Conservation (phyloP, 2,797 vertebrate genomes). For the Sebastes hubbsi region DNA sequence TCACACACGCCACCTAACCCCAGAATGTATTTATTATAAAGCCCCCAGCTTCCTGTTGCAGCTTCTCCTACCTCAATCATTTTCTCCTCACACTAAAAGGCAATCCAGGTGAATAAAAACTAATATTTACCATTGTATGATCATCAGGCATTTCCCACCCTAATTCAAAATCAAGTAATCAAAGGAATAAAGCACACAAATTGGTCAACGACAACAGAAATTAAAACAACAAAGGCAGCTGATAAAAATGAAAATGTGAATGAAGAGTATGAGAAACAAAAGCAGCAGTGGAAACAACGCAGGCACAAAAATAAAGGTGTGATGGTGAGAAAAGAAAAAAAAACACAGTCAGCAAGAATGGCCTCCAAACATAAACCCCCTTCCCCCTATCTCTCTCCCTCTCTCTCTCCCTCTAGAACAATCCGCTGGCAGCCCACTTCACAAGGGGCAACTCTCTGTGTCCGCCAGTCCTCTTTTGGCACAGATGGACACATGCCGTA, state of each 20-base stretch:
- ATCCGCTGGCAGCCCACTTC: conserved; percentile 49
- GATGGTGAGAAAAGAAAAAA: conserved; percentile 47
- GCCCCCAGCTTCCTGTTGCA: conserved; percentile 15
- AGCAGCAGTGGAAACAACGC: conserved; percentile 59
- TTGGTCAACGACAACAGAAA: conserved; percentile 12
- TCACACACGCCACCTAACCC: conserved; percentile 9
- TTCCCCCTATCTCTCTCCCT: not conserved
- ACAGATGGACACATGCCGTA: conserved; percentile 22
- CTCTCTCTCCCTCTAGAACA: conserved; percentile 61
- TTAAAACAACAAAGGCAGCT: conserved; percentile 46
- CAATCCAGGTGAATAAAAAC: conserved; percentile 72
- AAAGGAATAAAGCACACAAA: conserved; percentile 50
- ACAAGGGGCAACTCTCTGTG: conserved; percentile 44
- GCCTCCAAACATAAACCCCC: conserved; percentile 57
- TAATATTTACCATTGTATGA: conserved; percentile 18
- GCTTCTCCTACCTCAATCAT: not conserved
- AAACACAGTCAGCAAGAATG: conserved; percentile 63
- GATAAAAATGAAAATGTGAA: conserved; percentile 22
- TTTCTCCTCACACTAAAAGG: conserved; percentile 64
- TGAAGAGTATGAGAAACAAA: conserved; percentile 31
- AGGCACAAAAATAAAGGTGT: conserved; percentile 72
- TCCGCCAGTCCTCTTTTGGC: conserved; percentile 48
- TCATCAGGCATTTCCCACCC: conserved; percentile 28
- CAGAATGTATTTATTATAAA: conserved; percentile 16
- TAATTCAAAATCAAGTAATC: conserved; percentile 29